Evolutionary conservation across 2,888 invertebrate genomes (phyloP).

Genomic region (Odontomyia ornata): DNA sequence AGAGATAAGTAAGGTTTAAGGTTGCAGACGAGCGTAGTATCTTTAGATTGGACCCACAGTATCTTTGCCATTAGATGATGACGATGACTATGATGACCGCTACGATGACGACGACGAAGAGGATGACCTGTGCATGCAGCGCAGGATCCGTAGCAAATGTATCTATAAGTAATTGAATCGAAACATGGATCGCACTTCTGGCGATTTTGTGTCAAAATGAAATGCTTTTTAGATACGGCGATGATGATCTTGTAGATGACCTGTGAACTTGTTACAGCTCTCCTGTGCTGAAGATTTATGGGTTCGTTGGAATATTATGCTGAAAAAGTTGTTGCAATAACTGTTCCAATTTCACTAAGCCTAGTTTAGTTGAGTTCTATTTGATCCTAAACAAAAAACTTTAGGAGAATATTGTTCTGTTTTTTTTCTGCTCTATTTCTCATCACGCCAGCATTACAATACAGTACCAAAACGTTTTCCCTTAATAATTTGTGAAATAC

Average conservation of each 20-base stretch:
- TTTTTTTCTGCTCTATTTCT: too few relatives aligned
- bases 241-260: slow-evolving; percentile 12
- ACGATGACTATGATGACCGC: neutral
- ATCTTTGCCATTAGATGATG: neutral
- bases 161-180: slow-evolving; percentile 29
- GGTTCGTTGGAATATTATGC: neutral
- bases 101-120: neutral
- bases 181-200: slow-evolving; percentile 39
- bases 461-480: too few relatives aligned
- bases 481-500: too few relatives aligned
- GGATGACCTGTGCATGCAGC: neutral
- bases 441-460: too few relatives aligned
- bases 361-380: too few relatives aligned
- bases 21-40: neutral
- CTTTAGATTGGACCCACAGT: neutral
- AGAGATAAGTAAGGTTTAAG: slow-evolving; percentile 40
- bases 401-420: too few relatives aligned
- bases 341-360: too few relatives aligned
- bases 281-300: neutral
- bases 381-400: too few relatives aligned
- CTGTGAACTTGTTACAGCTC: slow-evolving; percentile 19
- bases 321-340: neutral
- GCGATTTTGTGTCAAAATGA: slow-evolving; percentile 32
- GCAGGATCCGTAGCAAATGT: slow-evolving; percentile 13
- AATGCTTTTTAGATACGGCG: neutral